Evolutionary conservation across 2,888 invertebrate species (phyloP).

Genomic region (Malthinus seriepunctatus): DNA sequence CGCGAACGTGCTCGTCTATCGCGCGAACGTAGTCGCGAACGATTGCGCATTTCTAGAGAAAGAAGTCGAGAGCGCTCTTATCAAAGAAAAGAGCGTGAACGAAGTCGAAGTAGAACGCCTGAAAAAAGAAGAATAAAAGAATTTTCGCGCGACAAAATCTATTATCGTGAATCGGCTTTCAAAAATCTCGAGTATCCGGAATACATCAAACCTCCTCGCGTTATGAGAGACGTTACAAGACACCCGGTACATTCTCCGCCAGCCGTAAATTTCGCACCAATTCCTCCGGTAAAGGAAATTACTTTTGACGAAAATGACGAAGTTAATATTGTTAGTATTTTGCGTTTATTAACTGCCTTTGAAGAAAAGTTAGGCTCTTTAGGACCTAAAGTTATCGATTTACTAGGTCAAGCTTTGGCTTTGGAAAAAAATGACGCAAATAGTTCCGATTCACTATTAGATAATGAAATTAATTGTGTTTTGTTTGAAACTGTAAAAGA

Average conservation of each 20-base stretch:
- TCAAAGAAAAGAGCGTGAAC: slow-evolving; percentile 29
- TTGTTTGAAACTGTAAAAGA: slow-evolving; percentile 85
- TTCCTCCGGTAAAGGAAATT: slow-evolving; percentile 36
- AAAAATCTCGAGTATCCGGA: slow-evolving; percentile 32
- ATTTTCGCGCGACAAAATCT: slow-evolving; percentile 15
- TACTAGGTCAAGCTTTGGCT: slow-evolving; percentile 76
- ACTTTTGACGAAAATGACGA: slow-evolving; percentile 57
- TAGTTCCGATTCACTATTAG: slow-evolving; percentile 74
- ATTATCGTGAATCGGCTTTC: slow-evolving; percentile 25
- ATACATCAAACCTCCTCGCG: slow-evolving; percentile 46
- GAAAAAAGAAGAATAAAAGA: slow-evolving; percentile 2
- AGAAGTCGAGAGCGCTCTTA: slow-evolving; percentile 35
- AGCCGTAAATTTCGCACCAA: neutral
- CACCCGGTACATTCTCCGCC: slow-evolving; percentile 38
- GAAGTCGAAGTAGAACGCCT: slow-evolving; percentile 12
- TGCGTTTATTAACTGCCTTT: slow-evolving; percentile 77
- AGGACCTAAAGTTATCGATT: slow-evolving; percentile 76
- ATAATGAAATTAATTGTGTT: slow-evolving; percentile 73
- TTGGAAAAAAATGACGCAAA: slow-evolving; percentile 77
- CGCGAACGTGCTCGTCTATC: slow-evolving; percentile 1
- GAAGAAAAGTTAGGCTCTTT: slow-evolving; percentile 84
- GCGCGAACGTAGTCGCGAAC: slow-evolving; percentile 7
- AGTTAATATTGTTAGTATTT: slow-evolving; percentile 65
- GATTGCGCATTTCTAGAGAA: slow-evolving; percentile 5
- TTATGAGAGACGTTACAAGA: slow-evolving; percentile 47